Conservation (phyloP, 2,797 vertebrate species). For the Phrynocephalus forsythii region DNA sequence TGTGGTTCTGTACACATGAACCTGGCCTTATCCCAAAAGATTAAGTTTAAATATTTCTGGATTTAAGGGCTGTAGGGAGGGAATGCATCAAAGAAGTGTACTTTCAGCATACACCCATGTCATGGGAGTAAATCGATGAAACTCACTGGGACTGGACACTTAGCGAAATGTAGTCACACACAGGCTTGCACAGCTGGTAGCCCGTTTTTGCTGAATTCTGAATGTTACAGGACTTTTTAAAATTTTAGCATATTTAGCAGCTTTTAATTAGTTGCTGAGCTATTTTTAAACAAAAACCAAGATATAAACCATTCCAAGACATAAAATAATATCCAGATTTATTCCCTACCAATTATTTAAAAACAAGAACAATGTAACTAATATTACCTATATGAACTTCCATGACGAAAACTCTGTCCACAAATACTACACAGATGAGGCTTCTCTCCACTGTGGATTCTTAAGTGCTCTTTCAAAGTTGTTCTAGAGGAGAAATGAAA, state of each 20-base stretch:
- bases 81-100: background rate
- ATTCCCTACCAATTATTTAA: background rate
- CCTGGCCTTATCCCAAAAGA: background rate
- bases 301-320: background rate
- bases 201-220: background rate
- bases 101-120: background rate
- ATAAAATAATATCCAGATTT: background rate
- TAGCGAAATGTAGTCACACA: background rate
- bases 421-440: conserved; percentile 98
- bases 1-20: background rate
- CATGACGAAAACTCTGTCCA: conserved; percentile 96
- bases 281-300: background rate
- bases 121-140: background rate
- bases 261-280: background rate
- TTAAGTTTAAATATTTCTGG: background rate
- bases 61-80: background rate
- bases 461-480: conserved; percentile 93
- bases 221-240: background rate
- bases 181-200: background rate
- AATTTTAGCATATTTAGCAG: background rate
- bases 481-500: conserved; percentile 79
- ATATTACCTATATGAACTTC: conserved; percentile 94
- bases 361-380: background rate
- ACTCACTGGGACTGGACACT: background rate
- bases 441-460: conserved; percentile 98